These are phyloP conservation scores for western clawed frog (Xenopus tropicalis) DNA, from an alignment of 2,113 vertebrate species.

Conservation along the genomic window DNA sequence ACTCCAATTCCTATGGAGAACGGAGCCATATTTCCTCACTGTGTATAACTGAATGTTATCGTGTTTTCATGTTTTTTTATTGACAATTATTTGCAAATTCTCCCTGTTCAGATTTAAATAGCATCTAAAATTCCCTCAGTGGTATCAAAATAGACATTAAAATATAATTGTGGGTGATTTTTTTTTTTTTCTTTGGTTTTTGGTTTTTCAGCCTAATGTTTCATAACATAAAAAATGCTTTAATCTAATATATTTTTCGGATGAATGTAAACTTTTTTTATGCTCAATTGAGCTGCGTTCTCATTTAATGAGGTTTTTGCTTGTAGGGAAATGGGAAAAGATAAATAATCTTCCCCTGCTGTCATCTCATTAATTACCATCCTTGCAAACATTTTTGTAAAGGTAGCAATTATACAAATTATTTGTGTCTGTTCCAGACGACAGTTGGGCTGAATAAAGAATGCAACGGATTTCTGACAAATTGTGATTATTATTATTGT, in stretches of 20 bases:
- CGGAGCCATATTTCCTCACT: neutral
- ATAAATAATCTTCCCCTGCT: slow-evolving; percentile 17
- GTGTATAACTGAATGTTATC: neutral
- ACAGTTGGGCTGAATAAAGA: neutral
- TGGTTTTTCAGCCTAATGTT: slow-evolving; percentile 29
- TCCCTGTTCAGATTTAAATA: slow-evolving; percentile 1
- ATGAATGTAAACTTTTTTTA: neutral
- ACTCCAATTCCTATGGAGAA: neutral
- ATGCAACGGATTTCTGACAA: neutral
- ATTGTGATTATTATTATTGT: neutral
- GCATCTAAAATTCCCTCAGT: slow-evolving; percentile 17
- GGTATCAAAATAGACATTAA: slow-evolving; percentile 30
- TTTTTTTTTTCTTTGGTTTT: neutral
- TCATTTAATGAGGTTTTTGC: slow-evolving; percentile 1
- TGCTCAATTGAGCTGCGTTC: neutral
- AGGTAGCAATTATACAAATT: slow-evolving; percentile 15
- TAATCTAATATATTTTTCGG: slow-evolving; percentile 11
- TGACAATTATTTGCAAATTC: slow-evolving; percentile 18
- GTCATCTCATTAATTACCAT: slow-evolving; percentile 7
- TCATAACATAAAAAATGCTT: slow-evolving; percentile 12
- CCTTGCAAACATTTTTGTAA: slow-evolving; percentile 16
- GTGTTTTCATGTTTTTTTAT: slow-evolving; percentile 3
- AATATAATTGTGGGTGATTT: slow-evolving; percentile 13
- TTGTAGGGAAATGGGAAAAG: slow-evolving; percentile 3
- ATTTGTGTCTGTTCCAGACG: neutral